Percentiles rank a stretch among this genome's conserved stretches.
These are phyloP conservation scores for Ciconia nigra DNA, from an alignment of 2,797 vertebrate species.

Conservation along the genomic window DNA sequence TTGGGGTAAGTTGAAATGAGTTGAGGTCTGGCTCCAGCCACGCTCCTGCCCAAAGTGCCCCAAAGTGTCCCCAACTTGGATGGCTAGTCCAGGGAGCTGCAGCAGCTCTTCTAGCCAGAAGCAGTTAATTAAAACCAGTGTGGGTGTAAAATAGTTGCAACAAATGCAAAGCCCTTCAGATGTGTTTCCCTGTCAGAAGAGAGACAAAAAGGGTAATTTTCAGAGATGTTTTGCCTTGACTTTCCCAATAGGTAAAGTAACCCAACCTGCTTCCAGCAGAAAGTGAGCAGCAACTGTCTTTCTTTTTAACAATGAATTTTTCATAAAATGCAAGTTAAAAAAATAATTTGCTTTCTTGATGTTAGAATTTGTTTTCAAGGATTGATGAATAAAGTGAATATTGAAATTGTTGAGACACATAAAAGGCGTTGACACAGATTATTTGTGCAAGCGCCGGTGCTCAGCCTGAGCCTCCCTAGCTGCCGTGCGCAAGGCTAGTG, in stretches of 20 bases:
- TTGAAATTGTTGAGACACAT: background rate
- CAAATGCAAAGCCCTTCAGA: background rate
- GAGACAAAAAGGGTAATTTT: background rate
- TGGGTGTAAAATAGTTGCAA: background rate
- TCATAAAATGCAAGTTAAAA: background rate
- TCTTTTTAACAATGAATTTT: background rate
- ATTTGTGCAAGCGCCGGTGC: accelerated
- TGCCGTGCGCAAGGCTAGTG: background rate
- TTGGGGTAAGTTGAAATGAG: background rate
- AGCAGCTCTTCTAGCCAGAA: background rate
- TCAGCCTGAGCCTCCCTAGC: accelerated
- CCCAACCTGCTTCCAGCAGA: background rate
- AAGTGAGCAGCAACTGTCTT: accelerated
- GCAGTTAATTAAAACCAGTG: background rate
- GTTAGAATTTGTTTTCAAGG: background rate
- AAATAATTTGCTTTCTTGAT: background rate
- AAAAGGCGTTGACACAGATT: background rate
- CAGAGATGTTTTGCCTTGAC: background rate
- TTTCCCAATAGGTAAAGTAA: accelerated
- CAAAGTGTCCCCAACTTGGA: background rate
- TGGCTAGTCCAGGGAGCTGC: background rate
- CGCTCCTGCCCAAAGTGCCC: background rate
- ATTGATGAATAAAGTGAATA: background rate
- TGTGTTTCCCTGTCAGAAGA: background rate
- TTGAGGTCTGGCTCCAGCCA: background rate